Evolutionary conservation across 2,888 invertebrate genomes (phyloP).

Genomic region (Linnaemya vulpina): DNA sequence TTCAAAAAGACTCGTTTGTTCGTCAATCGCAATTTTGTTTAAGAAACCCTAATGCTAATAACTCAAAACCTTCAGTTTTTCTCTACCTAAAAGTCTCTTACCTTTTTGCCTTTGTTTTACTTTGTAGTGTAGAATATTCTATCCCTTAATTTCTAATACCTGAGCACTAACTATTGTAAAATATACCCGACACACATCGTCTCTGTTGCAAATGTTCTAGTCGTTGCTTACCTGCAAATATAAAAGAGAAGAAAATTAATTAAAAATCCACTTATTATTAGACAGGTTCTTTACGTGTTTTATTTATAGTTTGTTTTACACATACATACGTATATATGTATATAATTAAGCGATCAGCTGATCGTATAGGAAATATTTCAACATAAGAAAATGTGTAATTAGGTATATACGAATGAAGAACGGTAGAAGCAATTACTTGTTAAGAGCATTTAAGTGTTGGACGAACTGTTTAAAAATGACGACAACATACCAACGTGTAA

Average conservation of each 20-base stretch:
- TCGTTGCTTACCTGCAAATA: slow-evolving; percentile 61
- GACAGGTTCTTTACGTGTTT: slow-evolving; percentile 39
- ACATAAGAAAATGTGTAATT: neutral
- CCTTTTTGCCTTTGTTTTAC: slow-evolving; percentile 29
- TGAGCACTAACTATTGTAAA: neutral
- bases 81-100: slow-evolving; percentile 37
- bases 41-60: neutral
- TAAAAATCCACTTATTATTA: slow-evolving; percentile 43
- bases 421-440: neutral
- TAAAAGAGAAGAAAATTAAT: slow-evolving; percentile 18
- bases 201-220: slow-evolving; percentile 17
- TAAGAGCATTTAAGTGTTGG: neutral
- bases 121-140: slow-evolving; percentile 4
- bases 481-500: neutral
- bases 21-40: neutral
- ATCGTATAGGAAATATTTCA: slow-evolving; percentile 36
- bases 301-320: neutral
- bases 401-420: neutral
- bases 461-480: slow-evolving; percentile 13
- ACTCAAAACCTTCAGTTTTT: slow-evolving; percentile 16
- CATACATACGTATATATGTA: neutral
- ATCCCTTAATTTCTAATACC: slow-evolving; percentile 54
- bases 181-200: neutral
- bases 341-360: slow-evolving; percentile 59
- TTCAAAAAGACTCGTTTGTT: slow-evolving; percentile 5